Base-by-base conservation (phyloP, 1,140 invertebrate genomes). In the Physella acuta region DNA sequence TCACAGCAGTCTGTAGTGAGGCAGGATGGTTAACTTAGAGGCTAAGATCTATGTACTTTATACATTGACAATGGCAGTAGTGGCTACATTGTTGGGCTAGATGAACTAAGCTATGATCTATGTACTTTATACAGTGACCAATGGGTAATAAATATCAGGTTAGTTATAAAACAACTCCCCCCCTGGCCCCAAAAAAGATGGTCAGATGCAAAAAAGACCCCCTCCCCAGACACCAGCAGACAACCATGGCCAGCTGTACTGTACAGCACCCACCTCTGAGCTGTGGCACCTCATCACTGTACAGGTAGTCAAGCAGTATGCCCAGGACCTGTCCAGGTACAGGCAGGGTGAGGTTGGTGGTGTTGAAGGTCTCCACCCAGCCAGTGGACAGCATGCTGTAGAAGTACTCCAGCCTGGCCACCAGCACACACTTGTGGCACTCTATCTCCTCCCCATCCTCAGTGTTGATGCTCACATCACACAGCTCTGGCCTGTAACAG, bases 401-500 rank as follows among this genome's bases (percentile, higher is more conserved):
- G 82, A 93, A 93, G 82, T 92, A 93, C 58, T 93, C 91, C 3
- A 91, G 82, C 64, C 91, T 80, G 1, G 91, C 90, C 0, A 88
- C 87, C 28, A 93, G 83, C 51, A 93, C 85, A 82, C 91, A 93
- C 72, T 90, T 90, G 79, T 93, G 91, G 49, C 90, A 91, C 3
- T 85, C 80, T 55, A 91, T 83, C n/a, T 84, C 74, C 1, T 81
- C 79, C 14, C 87, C 87, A 78, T 91, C 89, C 55, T 87, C 87
- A 67, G 77, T 71, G 51, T 66, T 33, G 30, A 83, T 78, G 56
- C 68, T 72, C 2, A 83, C 78, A 82, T 93, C 91, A 74, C 86
- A 88, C 8, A 92, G 83, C 16, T 89, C 87, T 14, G 84, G 81
- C 63, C 68, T 81, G 64, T 70, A 65, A 70, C 71, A 52, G 39